Evolutionary conservation across 2,888 invertebrate genomes (phyloP), one percentile per base, ranked within the genome.

Genomic region (Acleris emargana): DNA sequence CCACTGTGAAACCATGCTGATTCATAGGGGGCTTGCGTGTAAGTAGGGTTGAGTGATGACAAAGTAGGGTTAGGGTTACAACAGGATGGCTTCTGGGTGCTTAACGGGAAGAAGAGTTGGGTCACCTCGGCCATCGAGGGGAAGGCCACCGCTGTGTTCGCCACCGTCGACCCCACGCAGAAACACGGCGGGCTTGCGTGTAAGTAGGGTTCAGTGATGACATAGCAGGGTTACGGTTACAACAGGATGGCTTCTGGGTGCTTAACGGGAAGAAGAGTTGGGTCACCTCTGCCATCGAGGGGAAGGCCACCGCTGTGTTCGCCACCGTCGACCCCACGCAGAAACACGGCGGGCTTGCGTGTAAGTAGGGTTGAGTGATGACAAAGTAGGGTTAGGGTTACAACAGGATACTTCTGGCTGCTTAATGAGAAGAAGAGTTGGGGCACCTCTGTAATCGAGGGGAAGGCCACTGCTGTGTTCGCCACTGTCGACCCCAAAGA

Each of bases 271-370:
- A 93, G 71, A 96, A 96, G 86, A 94, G 95, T 5, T 96, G 96
- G 96, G 96, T 96, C 28, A 96, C 96, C 0, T 96, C 95, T 70
- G 96, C 95, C 0, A 91, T 93, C 16, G 95, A 96, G 76, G 94
- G 95, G 2, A 93, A 94, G 38, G 95, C 95, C 0, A 91, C 94
- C 4, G 91, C 94, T 6, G 93, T 96, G 7, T 96, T 96, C 82
- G 96, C 96, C 1, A 95, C 95, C 9, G 85, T 95, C 58, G 94
- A 96, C 77, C 95, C 94, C 69, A 84, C 83, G 53, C 84, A 94
- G 47, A 94, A 94, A 73, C 95, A 96, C 73, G 95, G 94, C 81
- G 96, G 96, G 13, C 92, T 95, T 3, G 86, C 85, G 17, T 93
- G 93, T 93, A 69, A 84, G 49, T 57, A 20, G n/a, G 16, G 6